A percentile compares a stretch with the other conserved stretches of the same genome.
phyloP scores from a whole-genome alignment of 2,113 vertebrate species.

The Lagopus leucura region DNA sequence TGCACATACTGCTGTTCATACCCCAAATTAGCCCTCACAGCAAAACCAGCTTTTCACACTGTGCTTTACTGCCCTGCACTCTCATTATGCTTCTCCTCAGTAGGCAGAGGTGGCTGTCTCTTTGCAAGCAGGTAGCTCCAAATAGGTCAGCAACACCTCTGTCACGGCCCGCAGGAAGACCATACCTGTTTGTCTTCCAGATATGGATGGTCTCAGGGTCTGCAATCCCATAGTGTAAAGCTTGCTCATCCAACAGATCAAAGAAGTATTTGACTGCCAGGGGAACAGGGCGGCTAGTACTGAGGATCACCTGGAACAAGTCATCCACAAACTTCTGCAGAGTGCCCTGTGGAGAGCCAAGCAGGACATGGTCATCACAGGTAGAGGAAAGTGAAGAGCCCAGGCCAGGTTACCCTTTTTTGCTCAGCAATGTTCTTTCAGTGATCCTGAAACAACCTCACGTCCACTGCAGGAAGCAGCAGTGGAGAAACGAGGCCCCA shows the following conservation, averaged over 20 bases:
- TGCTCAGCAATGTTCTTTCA: not conserved
- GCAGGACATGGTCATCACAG: not conserved
- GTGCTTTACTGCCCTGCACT: not conserved
- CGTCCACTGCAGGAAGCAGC: not conserved
- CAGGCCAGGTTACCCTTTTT: not conserved
- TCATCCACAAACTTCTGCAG: slow-evolving; percentile 98
- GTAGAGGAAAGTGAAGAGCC: not conserved
- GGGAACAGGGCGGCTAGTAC: slow-evolving; percentile 92
- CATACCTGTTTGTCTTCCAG: slow-evolving; percentile 98
- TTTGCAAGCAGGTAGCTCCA: not conserved
- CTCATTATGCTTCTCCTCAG: not conserved
- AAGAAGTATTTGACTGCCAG: slow-evolving; percentile 98
- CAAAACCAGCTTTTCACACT: not conserved
- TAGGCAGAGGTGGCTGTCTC: not conserved
- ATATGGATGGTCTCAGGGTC: slow-evolving; percentile 98
- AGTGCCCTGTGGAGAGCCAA: slow-evolving; percentile 83
- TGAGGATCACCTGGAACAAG: slow-evolving; percentile 95
- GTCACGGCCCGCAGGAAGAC: not conserved
- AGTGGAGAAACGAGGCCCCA: not conserved
- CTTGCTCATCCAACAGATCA: slow-evolving; percentile 95
- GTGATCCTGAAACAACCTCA: not conserved
- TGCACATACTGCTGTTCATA: not conserved
- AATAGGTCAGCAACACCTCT: not conserved
- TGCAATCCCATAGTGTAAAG: slow-evolving; percentile 86
- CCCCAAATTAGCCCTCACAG: not conserved